A percentile compares a stretch with the other conserved stretches of the same genome.
These are phyloP conservation scores for Clarias magur DNA, from an alignment of 2,113 vertebrate species.

Conservation along the genomic window DNA sequence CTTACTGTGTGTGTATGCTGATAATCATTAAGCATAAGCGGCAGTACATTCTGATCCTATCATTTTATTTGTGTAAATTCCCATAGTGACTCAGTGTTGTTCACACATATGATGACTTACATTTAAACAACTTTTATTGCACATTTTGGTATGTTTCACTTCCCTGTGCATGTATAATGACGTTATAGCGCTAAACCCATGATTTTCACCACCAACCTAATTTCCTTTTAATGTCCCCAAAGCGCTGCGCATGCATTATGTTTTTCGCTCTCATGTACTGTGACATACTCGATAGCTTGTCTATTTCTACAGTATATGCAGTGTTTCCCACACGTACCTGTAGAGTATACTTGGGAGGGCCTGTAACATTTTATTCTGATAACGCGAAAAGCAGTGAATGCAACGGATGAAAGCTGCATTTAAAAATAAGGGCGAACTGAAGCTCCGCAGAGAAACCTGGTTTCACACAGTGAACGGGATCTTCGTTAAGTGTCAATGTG, in stretches of 20 bases:
- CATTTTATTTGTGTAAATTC: not conserved
- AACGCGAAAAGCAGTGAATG: too few species aligned
- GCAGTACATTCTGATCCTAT: not conserved
- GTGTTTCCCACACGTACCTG: too few species aligned
- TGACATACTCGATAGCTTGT: not conserved
- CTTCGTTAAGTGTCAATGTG: too few species aligned
- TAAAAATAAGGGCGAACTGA: too few species aligned
- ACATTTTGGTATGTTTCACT: not conserved
- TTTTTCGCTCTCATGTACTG: not conserved
- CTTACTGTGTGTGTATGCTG: not conserved
- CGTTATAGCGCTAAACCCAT: conserved; percentile 7
- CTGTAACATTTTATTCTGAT: too few species aligned
- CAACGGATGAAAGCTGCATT: too few species aligned
- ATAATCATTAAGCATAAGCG: not conserved
- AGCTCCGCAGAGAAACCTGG: too few species aligned
- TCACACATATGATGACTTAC: not conserved
- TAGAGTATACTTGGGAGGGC: too few species aligned
- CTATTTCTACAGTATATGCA: not conserved
- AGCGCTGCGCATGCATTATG: not conserved
- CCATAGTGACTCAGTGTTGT: not conserved
- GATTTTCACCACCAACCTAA: not conserved
- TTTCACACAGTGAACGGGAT: too few species aligned
- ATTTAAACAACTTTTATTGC: not conserved
- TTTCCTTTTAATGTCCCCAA: not conserved
- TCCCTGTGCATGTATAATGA: not conserved